Evolutionary conservation across 2,797 vertebrate species (phyloP).

Genomic region (Micrastur ruficollis): DNA sequence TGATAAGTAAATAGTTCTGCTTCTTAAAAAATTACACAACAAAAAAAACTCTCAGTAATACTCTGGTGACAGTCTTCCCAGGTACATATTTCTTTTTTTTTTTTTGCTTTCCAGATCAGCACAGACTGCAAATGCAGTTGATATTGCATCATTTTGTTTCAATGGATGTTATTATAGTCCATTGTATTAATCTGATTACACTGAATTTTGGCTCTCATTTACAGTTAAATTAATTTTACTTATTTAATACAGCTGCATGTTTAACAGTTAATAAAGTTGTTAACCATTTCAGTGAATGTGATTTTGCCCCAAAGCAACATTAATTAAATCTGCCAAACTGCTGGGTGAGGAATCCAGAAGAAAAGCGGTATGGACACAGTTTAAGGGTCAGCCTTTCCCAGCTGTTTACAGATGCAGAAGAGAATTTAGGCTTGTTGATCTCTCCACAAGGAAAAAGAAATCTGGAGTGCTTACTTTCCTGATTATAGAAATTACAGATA

Average conservation of each 20-base stretch:
- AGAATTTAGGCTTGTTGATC: not conserved
- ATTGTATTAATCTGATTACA: not conserved
- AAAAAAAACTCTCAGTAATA: not conserved
- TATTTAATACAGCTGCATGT: not conserved
- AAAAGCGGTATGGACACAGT: not conserved
- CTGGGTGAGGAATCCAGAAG: not conserved
- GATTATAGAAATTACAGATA: not conserved
- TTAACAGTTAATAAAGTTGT: not conserved
- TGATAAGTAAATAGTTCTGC: slow-evolving; percentile 27
- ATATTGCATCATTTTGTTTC: not conserved
- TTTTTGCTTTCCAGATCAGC: not conserved
- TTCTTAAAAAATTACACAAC: slow-evolving; percentile 8
- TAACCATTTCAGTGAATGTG: not conserved
- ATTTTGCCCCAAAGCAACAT: not conserved
- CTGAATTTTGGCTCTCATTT: not conserved
- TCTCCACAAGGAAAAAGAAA: not conserved
- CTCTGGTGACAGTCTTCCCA: not conserved
- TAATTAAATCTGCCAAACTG: not conserved
- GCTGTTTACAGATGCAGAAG: not conserved
- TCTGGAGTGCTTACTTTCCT: not conserved
- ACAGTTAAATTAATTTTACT: not conserved
- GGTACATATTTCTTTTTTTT: not conserved
- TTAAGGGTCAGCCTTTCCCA: not conserved
- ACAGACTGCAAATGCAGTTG: not conserved
- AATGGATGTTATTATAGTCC: not conserved